Evolutionary conservation across 2,797 vertebrate species (phyloP), one percentile per base, ranked within the genome.

Genomic region (Antrozous pallidus): DNA sequence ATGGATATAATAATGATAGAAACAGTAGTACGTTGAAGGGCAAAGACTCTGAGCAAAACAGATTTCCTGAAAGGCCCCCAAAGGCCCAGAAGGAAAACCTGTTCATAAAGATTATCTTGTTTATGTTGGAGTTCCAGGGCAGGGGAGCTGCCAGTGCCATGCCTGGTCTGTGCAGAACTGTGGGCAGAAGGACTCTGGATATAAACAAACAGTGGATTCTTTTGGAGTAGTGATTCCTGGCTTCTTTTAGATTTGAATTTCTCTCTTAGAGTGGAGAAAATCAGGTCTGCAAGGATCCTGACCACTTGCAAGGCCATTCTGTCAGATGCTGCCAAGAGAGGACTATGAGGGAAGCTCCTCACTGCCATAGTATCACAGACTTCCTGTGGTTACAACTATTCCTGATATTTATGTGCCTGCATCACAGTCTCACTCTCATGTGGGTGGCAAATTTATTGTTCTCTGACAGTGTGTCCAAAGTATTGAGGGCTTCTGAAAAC

Each of bases 341-440:
- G 49, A 26, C 33, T 6, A 8, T 1, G 45, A 91, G 38, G n/a
- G 42, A 82, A 10, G 71, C 28, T 51, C 26, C 63, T 1, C 24
- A 22, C 12, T 49, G 45, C 70, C 49, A 77, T 8, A 12, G 77
- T 4, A 69, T 79, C 20, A 0, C 26, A 65, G 93, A 75, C 74
- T 85, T 85, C 90, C 74, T 26, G 58, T 4, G 20, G 82, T 12
- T 14, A 0, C 10, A 78, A 69, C 82, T 85, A 79, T 14, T 36
- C 91, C 83, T 84, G 58, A 38, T 86, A 51, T 88, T 79, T 70
- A 49, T 31, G 17, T 40, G 26, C 85, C 75, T 51, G 10, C 18
- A 45, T 58, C 2, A 0, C 40, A 70, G 87, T 83, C 91, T 94
- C 82, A 51, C 90, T 96, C 96, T 96, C 79, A 77, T 33, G 95